Evolutionary conservation across 2,113 vertebrate species (phyloP), one percentile per base, ranked within the genome.

Genomic region (Oncorhynchus nerka): DNA sequence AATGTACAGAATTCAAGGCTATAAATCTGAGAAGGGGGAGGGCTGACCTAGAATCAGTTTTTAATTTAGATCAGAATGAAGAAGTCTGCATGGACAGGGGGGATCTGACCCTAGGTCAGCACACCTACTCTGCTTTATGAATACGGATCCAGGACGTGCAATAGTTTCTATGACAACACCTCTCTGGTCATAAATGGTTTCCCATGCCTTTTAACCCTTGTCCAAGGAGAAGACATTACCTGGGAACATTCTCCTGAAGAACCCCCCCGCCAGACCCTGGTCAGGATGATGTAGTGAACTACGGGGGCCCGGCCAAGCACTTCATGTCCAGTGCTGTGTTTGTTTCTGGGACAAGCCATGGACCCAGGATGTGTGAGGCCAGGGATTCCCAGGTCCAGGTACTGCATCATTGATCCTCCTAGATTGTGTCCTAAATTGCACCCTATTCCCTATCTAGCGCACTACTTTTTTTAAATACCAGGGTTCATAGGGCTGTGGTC

Each of bases 321-420:
- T 86, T 89, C 24, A 86, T 92, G 77, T 92, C 92, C 4, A 91
- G 90, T 0, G 92, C 94, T 0, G 92, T 71, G 0, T 95, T 95
- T 12, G 85, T 92, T 76, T 95, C 95, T 32, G 93, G 74, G 73
- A 93, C 90, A 5, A 76, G 85, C 45, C 80, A 34, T 87, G 84
- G 89, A 5, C 68, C 0, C n/a, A 6, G 4, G 55, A 5, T 0
- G 0, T 64, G 0, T 22, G 16, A 39, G 82, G 73, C 28, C 30
- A 84, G 15, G 61, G 7, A 1, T 32, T 82, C 0, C 95, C 94
- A 0, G 93, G 93, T n/a, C 94, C 95, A 92, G 94, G 94, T 96
- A 79, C 78, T 45, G 68, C 12, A 26, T 30, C 22, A 28, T 9
- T 62, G 8, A 24, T 8, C 8, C 39, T 45, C 39, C 39, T 11